Base-by-base conservation (phyloP, 1,140 invertebrate species). In the Psilanteris sp. region DNA sequence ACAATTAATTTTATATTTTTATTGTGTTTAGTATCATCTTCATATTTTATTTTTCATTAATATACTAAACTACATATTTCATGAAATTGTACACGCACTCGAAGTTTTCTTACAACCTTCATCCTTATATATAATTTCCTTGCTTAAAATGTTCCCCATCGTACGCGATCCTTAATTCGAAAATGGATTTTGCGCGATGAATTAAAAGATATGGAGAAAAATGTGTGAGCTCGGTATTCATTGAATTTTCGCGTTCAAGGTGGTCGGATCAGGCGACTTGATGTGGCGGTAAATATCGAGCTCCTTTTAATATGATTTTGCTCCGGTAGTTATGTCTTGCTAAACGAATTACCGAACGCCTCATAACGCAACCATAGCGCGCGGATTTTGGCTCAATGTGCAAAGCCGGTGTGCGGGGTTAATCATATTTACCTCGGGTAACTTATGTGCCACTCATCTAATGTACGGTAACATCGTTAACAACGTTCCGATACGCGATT, bases 361-460 rank as follows among this genome's bases (percentile, higher is more conserved):
- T 66, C 61, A 54, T 54, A 67, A 46, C 41, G 39, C 39, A 54
- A 46, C 13, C 13, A 24, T 36, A 18, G 20, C 36, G 46, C 16
- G 34, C 24, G 36, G 61, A 54, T 54, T 66, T 54, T 11, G 36
- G 48, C 29, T 54, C 37, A 54, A 54, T 37, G 37, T 54, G 37
- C 11, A 54, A 16, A 18, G 22, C 29, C 37, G 50, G 16, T n/a
- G 29, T 7, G 32, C 34, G 39, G 31, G 43, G 41, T 68, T 68
- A 68, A 68, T 50, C 52, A 48, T 57, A 57, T 68, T 57, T 67
- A 37, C 14, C 27, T n/a, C 0, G 50, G 46, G 43, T 57, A 57
- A 68, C 64, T 57, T 68, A 68, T 68, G 64, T 68, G 43, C 52
- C 64, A 57, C 64, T 68, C 64, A 48, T 68, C 64, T 41, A 57